Base-by-base conservation (phyloP, 2,888 invertebrate genomes). In the Ptilodon capucinus region DNA sequence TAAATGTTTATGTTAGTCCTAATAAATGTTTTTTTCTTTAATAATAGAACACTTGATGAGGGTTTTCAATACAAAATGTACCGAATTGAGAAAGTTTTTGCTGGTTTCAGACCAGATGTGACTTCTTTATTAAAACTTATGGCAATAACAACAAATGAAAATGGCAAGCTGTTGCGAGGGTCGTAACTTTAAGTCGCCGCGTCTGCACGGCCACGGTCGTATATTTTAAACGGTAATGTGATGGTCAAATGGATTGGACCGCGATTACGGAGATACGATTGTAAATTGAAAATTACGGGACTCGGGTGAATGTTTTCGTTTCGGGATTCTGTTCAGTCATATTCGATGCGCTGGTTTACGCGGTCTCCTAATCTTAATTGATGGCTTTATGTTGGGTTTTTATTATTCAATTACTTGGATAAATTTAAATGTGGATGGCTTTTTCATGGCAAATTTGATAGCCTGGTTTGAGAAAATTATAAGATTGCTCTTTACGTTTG, bases 201-300 rank as follows among this genome's bases (percentile, higher is more conserved):
- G 35, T 35, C 35, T 35, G 35, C 7, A 35, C 17, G 9, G 17
- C 4, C 7, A 2, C 17, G 14, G 17, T 35, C 34, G 14, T 35
- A 8, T 17, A 17, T 53, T 62, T 57, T 51, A 54, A 54, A 60
- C 49, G 44, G 45, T 63, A 54, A 57, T 51, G 44, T 28, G 42
- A 40, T 44, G 54, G 48, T 45, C 44, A 57, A 60, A 63, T 60
- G 60, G 47, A 57, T 54, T 53, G 48, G 43, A 38, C 25, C 35
- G 43, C 44, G 48, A 47, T 52, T 56, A 58, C 13, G 30, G 17
- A 8, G 17, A 35, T 35, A 35, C 35, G 35, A 4, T 13, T 16
- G 17, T 17, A 35, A 35, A 35, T 35, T 35, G 17, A 17, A 35
- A 35, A 35, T 35, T 17, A 17, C 32, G 9, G 11, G 9, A 4